Base-by-base conservation (phyloP, 2,888 invertebrate genomes). In the Lasiommata megera region DNA sequence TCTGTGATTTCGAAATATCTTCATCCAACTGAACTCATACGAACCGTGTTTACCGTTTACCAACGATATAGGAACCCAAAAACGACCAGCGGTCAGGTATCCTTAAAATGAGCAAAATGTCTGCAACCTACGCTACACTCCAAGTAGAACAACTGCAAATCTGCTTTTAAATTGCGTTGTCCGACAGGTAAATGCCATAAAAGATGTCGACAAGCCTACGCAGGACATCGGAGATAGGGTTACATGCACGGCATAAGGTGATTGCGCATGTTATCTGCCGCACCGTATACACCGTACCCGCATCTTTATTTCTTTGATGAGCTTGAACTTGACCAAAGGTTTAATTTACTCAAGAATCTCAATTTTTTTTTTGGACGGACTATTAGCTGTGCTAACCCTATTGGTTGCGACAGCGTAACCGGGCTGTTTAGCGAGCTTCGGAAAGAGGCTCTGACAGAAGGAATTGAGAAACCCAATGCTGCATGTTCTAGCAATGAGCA, bases 131-230 rank as follows among this genome's bases (percentile, higher is more conserved):
- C 59, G 48, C 34, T 50, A 46, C 50, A 38, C 34, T 53, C 37
- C 31, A 55, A 53, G 56, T 31, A 37, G 46, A 43, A 52, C 44
- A 41, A 57, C 56, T 51, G 62, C 57, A 60, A 60, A 60, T 62
- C 60, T 57, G 54, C 60, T 56, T 62, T 55, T 60, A 62, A 60
- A 62, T 62, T 60, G 60, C 60, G 62, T 44, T 57, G 56, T 60
- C 62, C 56, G 60, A 62, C 60, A 57, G 54, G 60, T 57, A 57
- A 57, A 60, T 44, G 44, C 60, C 60, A 57, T 62, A 62, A 62
- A 60, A 60, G 62, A 57, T 36, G 46, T 52, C 54, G 41, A 48
- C 58, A 61, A 61, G 34, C 60, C 62, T 60, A 62, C 62, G 60
- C 60, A 48, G 56, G 60, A 57, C 56, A 54, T 37, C 53, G 41